Conservation (phyloP, 2,888 invertebrate genomes). For the Caenorhabditis sinica region DNA sequence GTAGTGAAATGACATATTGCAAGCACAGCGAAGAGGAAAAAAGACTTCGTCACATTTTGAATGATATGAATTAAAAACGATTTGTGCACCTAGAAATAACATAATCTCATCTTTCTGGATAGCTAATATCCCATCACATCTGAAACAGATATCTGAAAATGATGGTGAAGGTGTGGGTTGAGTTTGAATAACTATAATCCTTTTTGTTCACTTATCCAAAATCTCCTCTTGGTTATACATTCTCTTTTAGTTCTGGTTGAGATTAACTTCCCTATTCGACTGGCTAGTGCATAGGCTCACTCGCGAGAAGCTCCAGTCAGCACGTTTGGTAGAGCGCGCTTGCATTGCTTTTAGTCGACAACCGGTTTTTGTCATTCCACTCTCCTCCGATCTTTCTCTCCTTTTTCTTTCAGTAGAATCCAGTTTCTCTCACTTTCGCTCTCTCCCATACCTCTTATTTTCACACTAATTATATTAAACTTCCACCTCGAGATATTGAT, state of each 20-base stretch:
- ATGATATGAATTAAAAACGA: conserved; percentile 31
- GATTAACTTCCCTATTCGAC: not conserved
- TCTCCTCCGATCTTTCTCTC: conserved; percentile 10
- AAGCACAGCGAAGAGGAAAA: conserved; percentile 5
- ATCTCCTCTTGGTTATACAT: not conserved
- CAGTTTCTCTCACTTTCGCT: conserved; percentile 41
- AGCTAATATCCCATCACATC: not conserved
- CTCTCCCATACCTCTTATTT: conserved; percentile 32
- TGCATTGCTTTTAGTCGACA: conserved; percentile 9
- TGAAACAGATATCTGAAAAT: conserved; percentile 12
- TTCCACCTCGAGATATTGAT: not conserved
- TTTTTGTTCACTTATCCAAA: not conserved
- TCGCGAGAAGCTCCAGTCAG: not conserved
- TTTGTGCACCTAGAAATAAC: not conserved
- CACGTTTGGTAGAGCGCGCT: conserved; percentile 28
- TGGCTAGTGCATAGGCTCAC: not conserved
- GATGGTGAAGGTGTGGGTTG: conserved; percentile 2
- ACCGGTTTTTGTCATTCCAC: conserved; percentile 54
- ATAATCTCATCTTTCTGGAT: not conserved
- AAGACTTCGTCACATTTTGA: conserved; percentile 26
- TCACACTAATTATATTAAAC: conserved; percentile 48
- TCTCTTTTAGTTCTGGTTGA: too few species aligned
- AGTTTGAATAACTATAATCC: not conserved
- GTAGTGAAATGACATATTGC: conserved; percentile 45
- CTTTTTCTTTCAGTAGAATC: conserved; percentile 19